Evolutionary conservation across 1,140 invertebrate genomes (phyloP).

Genomic region (Atta colombica): DNA sequence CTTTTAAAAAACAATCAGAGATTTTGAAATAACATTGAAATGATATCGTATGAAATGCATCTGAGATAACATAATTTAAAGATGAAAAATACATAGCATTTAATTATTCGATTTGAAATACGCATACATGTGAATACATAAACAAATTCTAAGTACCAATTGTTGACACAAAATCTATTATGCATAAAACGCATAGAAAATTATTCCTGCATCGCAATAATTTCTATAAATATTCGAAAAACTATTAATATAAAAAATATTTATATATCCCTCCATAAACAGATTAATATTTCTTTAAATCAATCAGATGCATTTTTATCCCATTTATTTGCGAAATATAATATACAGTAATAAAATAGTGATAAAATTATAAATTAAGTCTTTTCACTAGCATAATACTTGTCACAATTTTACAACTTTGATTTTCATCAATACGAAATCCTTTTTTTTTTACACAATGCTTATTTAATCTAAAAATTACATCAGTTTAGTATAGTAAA

Average conservation of each 20-base stretch:
- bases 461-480: conserved; percentile 6
- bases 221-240: background rate
- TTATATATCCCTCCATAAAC: background rate
- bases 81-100: background rate
- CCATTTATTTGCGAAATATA: background rate
- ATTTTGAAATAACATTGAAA: background rate
- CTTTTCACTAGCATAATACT: background rate
- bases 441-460: background rate
- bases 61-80: background rate
- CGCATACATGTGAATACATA: background rate
- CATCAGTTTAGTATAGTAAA: background rate
- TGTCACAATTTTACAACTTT: background rate
- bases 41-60: background rate
- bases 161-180: background rate
- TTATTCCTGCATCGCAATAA: background rate
- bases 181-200: background rate
- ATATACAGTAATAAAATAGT: background rate
- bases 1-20: background rate
- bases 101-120: conserved; percentile 2
- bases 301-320: background rate
- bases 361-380: background rate
- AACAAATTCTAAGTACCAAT: background rate
- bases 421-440: background rate
- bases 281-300: background rate
- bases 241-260: background rate